Percentiles rank a stretch among this genome's conserved stretches.
phyloP scores from a whole-genome alignment of 1,140 invertebrate species.

The Drosophila setifemur region DNA sequence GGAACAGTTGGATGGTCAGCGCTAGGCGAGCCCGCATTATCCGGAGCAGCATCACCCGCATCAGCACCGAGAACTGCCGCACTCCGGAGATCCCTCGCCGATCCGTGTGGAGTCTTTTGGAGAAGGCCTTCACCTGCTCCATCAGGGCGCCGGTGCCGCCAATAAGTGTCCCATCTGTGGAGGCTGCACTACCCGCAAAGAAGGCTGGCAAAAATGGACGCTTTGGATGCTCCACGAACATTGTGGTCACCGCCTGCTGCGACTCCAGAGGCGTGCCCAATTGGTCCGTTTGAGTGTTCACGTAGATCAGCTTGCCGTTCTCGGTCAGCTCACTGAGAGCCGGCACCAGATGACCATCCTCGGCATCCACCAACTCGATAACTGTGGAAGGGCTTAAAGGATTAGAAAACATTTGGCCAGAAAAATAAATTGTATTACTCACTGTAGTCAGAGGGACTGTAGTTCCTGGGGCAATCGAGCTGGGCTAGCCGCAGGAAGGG shows the following conservation, averaged over 20 bases:
- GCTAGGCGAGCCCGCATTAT: conserved; percentile 82
- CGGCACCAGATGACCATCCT: conserved; percentile 66
- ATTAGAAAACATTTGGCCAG: conserved; percentile 4
- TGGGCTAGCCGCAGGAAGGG: conserved; percentile 87
- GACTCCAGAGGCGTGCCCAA: conserved; percentile 27
- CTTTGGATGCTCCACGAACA: conserved; percentile 74
- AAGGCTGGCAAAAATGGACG: conserved; percentile 54
- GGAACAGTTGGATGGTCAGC: conserved; percentile 85
- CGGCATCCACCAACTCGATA: conserved; percentile 82
- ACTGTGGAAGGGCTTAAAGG: conserved; percentile 63
- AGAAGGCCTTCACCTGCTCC: conserved; percentile 70
- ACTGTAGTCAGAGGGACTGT: conserved; percentile 93
- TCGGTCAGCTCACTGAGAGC: conserved; percentile 83
- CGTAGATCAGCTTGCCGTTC: conserved; percentile 82
- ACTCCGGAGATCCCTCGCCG: conserved; percentile 61
- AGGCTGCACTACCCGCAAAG: conserved; percentile 58
- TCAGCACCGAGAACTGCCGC: conserved; percentile 72
- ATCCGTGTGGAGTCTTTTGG: conserved; percentile 48
- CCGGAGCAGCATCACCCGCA: conserved; percentile 71
- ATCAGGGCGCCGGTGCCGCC: conserved; percentile 60
- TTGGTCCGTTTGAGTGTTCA: conserved; percentile 13
- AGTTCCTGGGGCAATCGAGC: conserved; percentile 89
- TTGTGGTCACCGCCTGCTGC: conserved; percentile 67
- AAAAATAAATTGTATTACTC: conserved; percentile 60
- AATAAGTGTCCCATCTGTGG: conserved; percentile 68